A percentile compares a stretch with the other conserved stretches of the same genome.
Conservation (phyloP, 2,797 vertebrate genomes). For the Acanthurus leucopareius region DNA sequence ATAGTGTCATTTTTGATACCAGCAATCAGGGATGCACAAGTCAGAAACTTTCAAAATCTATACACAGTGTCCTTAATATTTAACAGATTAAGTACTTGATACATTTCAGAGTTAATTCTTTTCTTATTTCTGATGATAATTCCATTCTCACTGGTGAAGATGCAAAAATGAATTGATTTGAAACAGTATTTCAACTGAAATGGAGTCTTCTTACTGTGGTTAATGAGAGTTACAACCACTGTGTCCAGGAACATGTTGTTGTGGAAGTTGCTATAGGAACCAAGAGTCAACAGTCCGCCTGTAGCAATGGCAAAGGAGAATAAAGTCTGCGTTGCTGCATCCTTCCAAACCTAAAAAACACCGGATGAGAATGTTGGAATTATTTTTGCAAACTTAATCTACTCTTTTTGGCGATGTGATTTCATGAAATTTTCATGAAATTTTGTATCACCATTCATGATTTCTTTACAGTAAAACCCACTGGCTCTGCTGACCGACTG, state of each 20-base stretch:
- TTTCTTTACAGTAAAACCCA: background rate
- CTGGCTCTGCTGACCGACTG: background rate
- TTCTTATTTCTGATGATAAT: no score
- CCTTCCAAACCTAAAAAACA: constrained; percentile 90
- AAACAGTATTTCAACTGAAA: background rate
- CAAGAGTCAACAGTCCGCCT: constrained; percentile 93
- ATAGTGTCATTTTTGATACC: no score
- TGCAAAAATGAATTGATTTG: background rate
- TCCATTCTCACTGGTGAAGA: no score
- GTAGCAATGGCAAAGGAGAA: constrained; percentile 93
- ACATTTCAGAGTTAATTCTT: no score
- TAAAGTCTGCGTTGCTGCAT: constrained; percentile 96
- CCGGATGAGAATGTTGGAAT: no score
- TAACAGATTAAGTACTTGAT: no score
- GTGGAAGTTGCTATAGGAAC: constrained; percentile 96
- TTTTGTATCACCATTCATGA: background rate
- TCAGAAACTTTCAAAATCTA: no score
- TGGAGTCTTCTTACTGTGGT: constrained; percentile 64
- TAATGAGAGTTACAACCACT: constrained; percentile 90
- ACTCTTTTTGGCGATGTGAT: no score
- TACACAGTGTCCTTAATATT: no score
- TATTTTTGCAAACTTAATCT: no score
- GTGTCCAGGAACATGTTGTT: constrained; percentile 94
- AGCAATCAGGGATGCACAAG: no score
- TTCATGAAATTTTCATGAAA: no score